phyloP scores from a whole-genome alignment of 2,888 invertebrate genomes.

The Drosophila demipolita region DNA sequence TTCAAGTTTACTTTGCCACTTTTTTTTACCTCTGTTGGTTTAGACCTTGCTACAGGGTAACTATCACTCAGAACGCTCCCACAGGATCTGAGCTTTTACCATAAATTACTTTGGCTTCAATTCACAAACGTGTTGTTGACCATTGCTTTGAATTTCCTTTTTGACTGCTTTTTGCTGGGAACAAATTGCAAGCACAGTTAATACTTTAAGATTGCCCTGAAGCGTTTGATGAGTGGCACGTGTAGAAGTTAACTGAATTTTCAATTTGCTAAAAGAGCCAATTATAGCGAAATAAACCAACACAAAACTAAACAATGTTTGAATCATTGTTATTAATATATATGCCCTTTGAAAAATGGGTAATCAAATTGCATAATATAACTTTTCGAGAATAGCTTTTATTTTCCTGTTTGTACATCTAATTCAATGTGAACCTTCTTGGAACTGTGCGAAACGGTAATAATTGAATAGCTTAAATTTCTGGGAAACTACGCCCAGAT shows the following conservation, averaged over 20 bases:
- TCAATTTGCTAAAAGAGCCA: slow-evolving; percentile 16
- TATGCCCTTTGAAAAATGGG: slow-evolving; percentile 5
- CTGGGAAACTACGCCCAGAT: slow-evolving; percentile 32
- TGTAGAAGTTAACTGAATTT: slow-evolving; percentile 4
- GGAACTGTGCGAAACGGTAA: slow-evolving; percentile 35
- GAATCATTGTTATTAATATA: slow-evolving; percentile 5
- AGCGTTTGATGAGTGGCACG: slow-evolving; percentile 10
- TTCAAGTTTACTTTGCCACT: neutral
- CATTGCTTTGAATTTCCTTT: slow-evolving; percentile 1
- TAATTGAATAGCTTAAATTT: slow-evolving; percentile 62
- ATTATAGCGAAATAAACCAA: neutral
- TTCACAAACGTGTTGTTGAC: slow-evolving; percentile 17
- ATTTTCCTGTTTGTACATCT: slow-evolving; percentile 3
- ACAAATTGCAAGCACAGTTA: slow-evolving; percentile 16
- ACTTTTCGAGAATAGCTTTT: too few relatives aligned
- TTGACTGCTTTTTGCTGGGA: neutral
- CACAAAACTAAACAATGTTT: neutral
- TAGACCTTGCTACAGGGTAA: neutral
- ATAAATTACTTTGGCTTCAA: slow-evolving; percentile 28
- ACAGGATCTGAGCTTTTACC: slow-evolving; percentile 9
- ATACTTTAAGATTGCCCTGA: slow-evolving; percentile 23
- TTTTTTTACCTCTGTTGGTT: neutral
- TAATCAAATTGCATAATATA: slow-evolving; percentile 19
- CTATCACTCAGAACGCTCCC: neutral
- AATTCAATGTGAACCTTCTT: slow-evolving; percentile 46